Base-by-base conservation (phyloP, 2,797 vertebrate genomes). In the Crocidura indochinensis region DNA sequence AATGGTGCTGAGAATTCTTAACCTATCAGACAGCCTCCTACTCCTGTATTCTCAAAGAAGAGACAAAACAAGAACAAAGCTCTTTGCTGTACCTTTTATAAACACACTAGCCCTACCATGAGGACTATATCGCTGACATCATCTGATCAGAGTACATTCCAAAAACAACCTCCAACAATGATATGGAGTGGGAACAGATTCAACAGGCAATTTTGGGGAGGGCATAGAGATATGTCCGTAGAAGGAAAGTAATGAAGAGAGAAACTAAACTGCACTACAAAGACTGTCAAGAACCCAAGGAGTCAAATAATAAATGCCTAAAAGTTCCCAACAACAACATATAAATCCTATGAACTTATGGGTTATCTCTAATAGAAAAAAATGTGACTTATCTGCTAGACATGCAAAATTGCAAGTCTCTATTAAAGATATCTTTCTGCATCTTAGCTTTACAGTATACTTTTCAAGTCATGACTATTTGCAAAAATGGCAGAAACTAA, bases 381-480 rank as follows among this genome's bases (percentile, higher is more conserved):
- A 82, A 29, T 29, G 24, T 26, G 38, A 80, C 38, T 83, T 86
- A 71, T 62, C 80, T 95, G 88, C 75, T 94, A 27, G 73, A 96
- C 92, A 44, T 80, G 74, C 80, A 95, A 95, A 97, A 93, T 84
- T 38, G 44, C 46, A 87, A 95, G 60, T 86, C 81, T 44, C 93
- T 67, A 90, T 27, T 65, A 78, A 96, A 97, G 77, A 91, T 92
- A 79, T 86, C 68, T 93, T 5, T 92, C 84, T 95, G 74, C 46
- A 94, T 76, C 75, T 83, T 71, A 77, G 14, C 78, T 96, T 94
- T 88, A 95, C n/a, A 64, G 46, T 60, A 71, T 44, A 91, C 46
- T 94, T 6, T 1, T 69, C 95, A 96, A 96, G 29, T 75, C 92
- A 96, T 93, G 96, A 89, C 91, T 92, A 96, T 93, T 94, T 95